phyloP scores from a whole-genome alignment of 2,113 vertebrate species.

The Leptobrachium leishanense region DNA sequence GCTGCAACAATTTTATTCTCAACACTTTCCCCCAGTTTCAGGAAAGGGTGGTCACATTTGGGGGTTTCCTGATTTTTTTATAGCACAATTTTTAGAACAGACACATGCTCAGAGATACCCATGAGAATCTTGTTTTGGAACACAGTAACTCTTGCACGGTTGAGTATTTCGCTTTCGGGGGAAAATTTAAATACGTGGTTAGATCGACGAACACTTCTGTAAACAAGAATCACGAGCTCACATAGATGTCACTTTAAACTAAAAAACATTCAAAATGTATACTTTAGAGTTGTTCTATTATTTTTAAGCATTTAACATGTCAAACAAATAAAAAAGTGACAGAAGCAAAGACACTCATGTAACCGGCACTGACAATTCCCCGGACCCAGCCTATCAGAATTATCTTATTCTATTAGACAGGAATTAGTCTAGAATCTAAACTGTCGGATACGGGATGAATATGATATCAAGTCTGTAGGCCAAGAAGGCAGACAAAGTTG shows the following conservation, averaged over 20 bases:
- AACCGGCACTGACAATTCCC: too few relatives aligned
- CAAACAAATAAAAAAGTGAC: too few relatives aligned
- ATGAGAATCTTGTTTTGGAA: conserved; percentile 79
- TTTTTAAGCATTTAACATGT: too few relatives aligned
- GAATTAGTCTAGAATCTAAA: too few relatives aligned
- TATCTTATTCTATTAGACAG: too few relatives aligned
- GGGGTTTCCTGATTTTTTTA: conserved; percentile 76
- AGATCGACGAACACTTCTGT: neutral
- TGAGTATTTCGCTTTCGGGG: conserved; percentile 63
- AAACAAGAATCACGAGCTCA: neutral
- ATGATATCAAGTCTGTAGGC: too few relatives aligned
- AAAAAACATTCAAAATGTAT: too few relatives aligned
- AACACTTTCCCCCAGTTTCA: conserved; percentile 72
- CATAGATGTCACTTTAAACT: neutral
- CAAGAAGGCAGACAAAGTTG: too few relatives aligned
- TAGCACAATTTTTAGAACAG: conserved; percentile 65
- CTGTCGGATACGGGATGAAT: too few relatives aligned
- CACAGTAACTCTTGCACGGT: conserved; percentile 70
- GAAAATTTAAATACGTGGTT: neutral
- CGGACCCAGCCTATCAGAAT: too few relatives aligned
- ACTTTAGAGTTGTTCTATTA: too few relatives aligned
- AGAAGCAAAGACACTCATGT: too few relatives aligned
- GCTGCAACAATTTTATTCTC: conserved; percentile 54
- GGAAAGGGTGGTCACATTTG: conserved; percentile 76
- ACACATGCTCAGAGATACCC: conserved; percentile 64